These are phyloP conservation scores for Onthophagus sagittarius DNA, from an alignment of 2,888 invertebrate species.

Conservation along the genomic window DNA sequence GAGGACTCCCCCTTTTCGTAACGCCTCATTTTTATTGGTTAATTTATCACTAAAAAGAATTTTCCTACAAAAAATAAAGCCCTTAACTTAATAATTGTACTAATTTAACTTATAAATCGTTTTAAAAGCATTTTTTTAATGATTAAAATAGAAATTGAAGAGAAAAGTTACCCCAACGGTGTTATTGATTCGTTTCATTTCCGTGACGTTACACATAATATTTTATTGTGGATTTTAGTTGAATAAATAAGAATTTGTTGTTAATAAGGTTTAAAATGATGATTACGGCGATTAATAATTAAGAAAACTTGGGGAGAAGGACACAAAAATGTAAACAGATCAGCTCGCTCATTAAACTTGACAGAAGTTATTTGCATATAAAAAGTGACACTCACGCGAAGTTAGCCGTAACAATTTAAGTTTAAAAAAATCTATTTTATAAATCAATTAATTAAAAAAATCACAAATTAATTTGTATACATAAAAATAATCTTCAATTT, in stretches of 20 bases:
- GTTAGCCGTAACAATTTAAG: background rate
- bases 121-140: no score
- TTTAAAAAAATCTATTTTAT: background rate
- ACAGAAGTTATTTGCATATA: background rate
- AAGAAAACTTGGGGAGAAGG: background rate
- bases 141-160: no score
- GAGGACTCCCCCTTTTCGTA: constrained; percentile 48
- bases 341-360: background rate
- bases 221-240: background rate
- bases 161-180: no score
- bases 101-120: no score
- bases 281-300: background rate
- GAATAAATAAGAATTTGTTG: background rate
- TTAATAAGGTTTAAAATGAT: background rate
- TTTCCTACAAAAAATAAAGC: no score
- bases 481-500: no score
- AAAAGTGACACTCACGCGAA: background rate
- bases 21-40: constrained; percentile 27
- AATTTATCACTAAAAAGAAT: background rate
- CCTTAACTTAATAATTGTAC: no score
- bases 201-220: no score
- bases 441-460: background rate
- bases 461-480: no score
- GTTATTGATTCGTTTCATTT: no score
- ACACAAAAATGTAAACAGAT: background rate